A percentile compares a stretch with the other conserved stretches of the same genome.
Conservation (phyloP, 1,140 invertebrate genomes). For the Eriocheir sinensis region DNA sequence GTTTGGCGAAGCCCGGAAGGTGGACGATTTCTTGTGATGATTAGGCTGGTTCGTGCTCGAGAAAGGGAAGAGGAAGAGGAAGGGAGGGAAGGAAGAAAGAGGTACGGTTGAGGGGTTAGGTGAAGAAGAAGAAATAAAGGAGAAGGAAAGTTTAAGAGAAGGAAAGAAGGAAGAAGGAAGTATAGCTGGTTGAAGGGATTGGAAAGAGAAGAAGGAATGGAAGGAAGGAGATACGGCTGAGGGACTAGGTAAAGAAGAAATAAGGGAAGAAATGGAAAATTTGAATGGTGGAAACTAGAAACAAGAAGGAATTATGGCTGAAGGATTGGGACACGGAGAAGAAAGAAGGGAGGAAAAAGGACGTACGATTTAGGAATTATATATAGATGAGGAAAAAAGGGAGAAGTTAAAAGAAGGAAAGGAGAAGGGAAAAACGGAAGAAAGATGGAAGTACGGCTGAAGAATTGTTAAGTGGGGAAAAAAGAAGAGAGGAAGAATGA, state of each 20-base stretch:
- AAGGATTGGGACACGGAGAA: neutral
- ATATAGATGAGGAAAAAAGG: neutral
- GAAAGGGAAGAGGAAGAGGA: neutral
- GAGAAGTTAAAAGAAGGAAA: neutral
- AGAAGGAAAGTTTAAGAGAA: neutral
- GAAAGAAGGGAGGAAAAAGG: neutral
- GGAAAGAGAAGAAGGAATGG: no score
- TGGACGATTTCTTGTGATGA: neutral
- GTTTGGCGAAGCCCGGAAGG: neutral
- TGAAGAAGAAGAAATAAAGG: neutral
- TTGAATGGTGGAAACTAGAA: no score
- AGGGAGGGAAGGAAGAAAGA: neutral
- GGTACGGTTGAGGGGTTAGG: neutral
- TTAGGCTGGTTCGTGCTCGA: no score
- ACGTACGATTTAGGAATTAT: neutral
- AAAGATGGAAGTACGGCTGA: no score
- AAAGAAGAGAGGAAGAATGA: neutral
- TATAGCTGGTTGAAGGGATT: neutral
- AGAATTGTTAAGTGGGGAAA: neutral
- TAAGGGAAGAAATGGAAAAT: no score
- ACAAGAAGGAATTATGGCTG: neutral
- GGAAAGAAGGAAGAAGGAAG: neutral
- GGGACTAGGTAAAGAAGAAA: no score
- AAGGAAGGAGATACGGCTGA: no score
- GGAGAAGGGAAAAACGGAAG: no score